Evolutionary conservation across 2,888 invertebrate genomes (phyloP).

Genomic region (Scotopteryx bipunctaria): DNA sequence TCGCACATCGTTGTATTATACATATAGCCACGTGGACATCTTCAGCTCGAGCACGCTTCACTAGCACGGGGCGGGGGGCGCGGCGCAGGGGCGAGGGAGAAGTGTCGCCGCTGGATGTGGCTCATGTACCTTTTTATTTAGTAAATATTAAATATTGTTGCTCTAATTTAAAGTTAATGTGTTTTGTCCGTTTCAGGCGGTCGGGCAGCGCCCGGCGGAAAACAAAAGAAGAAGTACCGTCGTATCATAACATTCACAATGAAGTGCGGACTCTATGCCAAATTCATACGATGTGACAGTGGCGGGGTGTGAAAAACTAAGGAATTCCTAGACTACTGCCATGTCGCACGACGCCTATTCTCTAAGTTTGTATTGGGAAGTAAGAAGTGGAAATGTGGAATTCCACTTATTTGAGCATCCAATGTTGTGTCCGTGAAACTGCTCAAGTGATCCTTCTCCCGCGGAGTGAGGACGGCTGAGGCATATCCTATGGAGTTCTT

Average conservation of each 20-base stretch:
- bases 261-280: neutral
- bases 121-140: too few relatives aligned
- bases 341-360: neutral
- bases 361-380: constrained; percentile 1
- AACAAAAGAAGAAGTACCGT: too few relatives aligned
- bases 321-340: constrained; percentile 3
- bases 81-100: neutral
- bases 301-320: neutral
- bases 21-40: neutral
- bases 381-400: neutral
- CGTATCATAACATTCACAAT: neutral
- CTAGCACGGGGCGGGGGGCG: neutral
- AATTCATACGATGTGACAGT: neutral
- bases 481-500: constrained; percentile 44
- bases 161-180: too few relatives aligned
- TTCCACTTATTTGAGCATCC: neutral
- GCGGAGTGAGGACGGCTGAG: constrained; percentile 40
- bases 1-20: neutral
- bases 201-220: neutral
- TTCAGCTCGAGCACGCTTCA: too few relatives aligned
- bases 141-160: too few relatives aligned
- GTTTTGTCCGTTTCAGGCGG: too few relatives aligned
- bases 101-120: too few relatives aligned
- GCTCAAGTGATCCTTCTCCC: constrained; percentile 46
- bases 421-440: constrained; percentile 20